These are phyloP conservation scores for Pongo pygmaeus DNA, from an alignment of 2,113 vertebrate genomes.

Conservation along the genomic window DNA sequence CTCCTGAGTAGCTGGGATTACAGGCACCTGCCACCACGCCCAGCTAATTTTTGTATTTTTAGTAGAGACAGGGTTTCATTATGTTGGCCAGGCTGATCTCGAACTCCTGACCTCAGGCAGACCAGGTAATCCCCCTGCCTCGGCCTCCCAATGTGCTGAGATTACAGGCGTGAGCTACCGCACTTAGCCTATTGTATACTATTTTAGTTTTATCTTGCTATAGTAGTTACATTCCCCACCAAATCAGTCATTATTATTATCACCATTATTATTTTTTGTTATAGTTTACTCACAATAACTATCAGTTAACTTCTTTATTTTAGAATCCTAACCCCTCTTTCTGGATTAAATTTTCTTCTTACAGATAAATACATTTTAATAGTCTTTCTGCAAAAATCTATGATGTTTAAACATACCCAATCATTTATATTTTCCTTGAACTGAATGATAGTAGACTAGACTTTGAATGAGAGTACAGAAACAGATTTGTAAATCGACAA, in stretches of 20 bases:
- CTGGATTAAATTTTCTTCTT: not conserved
- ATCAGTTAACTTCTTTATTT: not conserved
- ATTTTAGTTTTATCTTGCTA: not conserved
- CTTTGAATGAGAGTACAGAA: not conserved
- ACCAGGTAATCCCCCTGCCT: too few species aligned
- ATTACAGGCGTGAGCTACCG: too few species aligned
- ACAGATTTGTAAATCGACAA: not conserved
- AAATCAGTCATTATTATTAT: not conserved
- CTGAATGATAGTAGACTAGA: not conserved
- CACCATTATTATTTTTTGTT: not conserved
- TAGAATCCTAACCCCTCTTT: not conserved
- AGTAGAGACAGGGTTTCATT: too few species aligned
- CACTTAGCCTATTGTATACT: not conserved
- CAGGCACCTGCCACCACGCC: too few species aligned
- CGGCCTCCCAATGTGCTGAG: too few species aligned
- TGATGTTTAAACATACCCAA: not conserved
- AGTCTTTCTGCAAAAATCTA: not conserved
- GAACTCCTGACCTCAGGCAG: too few species aligned
- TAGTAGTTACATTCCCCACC: not conserved
- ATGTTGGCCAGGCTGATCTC: too few species aligned
- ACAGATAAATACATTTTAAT: not conserved
- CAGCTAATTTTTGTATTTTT: too few species aligned
- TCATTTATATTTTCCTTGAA: slow-evolving; percentile 28
- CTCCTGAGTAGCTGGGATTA: too few species aligned
- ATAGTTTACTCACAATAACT: not conserved